These are phyloP conservation scores for Coccyzus lansbergi DNA, from an alignment of 2,797 vertebrate genomes.

Conservation along the genomic window DNA sequence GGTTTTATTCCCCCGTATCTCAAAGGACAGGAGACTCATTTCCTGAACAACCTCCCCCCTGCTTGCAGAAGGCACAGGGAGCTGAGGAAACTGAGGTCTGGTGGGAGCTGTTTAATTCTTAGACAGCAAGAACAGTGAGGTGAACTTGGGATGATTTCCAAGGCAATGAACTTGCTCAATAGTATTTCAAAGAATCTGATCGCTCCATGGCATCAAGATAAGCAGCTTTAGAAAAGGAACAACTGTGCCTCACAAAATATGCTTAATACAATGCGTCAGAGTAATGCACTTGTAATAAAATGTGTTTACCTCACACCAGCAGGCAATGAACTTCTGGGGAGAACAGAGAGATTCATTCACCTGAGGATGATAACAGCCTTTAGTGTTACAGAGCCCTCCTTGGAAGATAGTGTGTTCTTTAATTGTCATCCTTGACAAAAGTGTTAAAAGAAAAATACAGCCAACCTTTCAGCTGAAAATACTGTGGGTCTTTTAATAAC, in stretches of 20 bases:
- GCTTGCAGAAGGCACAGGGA: neutral
- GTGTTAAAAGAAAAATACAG: neutral
- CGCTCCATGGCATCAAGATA: neutral
- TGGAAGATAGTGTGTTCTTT: neutral
- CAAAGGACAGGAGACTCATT: neutral
- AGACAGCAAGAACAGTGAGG: neutral
- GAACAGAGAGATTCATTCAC: neutral
- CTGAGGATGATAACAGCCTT: neutral
- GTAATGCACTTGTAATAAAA: neutral
- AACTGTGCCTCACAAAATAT: neutral
- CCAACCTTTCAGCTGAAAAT: neutral
- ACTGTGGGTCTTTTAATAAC: neutral
- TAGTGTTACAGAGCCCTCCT: neutral
- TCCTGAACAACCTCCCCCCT: fast-evolving
- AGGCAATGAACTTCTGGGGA: neutral
- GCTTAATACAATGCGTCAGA: neutral
- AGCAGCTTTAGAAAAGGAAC: neutral
- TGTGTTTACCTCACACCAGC: neutral
- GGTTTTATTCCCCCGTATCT: neutral
- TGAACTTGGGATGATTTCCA: neutral
- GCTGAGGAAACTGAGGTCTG: neutral
- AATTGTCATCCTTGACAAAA: neutral
- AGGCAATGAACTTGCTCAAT: neutral
- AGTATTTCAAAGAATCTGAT: neutral
- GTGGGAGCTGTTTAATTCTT: neutral